Percentiles rank a stretch among this genome's conserved stretches.
Conservation (phyloP, 2,113 vertebrate genomes). For the Procapra przewalskii region DNA sequence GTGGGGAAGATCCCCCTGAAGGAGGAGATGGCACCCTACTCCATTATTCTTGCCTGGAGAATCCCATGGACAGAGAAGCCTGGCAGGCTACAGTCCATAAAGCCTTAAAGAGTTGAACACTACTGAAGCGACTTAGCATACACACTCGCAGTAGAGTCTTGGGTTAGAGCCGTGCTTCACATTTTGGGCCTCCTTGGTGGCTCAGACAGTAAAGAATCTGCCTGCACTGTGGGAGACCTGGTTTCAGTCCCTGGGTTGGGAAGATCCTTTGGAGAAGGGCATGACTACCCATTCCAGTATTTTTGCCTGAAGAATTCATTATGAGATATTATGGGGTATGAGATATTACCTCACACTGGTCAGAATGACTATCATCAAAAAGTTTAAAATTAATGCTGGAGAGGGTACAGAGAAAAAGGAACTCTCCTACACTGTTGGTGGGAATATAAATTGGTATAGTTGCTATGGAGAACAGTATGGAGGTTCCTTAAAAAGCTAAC, state of each 20-base stretch:
- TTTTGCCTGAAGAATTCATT: not conserved
- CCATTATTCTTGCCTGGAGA: not conserved
- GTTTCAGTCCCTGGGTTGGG: not conserved
- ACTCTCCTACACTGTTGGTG: not conserved
- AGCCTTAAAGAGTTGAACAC: not conserved
- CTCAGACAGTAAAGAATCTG: not conserved
- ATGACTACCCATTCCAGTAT: not conserved
- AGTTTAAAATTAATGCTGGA: not conserved
- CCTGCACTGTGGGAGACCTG: not conserved
- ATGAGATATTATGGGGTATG: not conserved
- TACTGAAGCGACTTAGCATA: not conserved
- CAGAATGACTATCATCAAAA: not conserved
- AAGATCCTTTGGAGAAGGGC: not conserved
- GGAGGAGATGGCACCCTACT: not conserved
- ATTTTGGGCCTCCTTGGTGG: not conserved
- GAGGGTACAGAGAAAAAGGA: not conserved
- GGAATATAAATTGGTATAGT: not conserved
- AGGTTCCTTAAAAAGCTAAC: not conserved
- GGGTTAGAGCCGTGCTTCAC: not conserved
- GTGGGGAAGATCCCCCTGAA: not conserved
- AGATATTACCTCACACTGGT: not conserved
- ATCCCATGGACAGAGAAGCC: not conserved
- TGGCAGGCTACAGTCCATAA: fast-evolving
- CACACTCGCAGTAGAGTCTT: not conserved
- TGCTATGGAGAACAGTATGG: not conserved